These are phyloP conservation scores for Sphenodon punctatus DNA, from an alignment of 2,797 vertebrate genomes.

Conservation along the genomic window DNA sequence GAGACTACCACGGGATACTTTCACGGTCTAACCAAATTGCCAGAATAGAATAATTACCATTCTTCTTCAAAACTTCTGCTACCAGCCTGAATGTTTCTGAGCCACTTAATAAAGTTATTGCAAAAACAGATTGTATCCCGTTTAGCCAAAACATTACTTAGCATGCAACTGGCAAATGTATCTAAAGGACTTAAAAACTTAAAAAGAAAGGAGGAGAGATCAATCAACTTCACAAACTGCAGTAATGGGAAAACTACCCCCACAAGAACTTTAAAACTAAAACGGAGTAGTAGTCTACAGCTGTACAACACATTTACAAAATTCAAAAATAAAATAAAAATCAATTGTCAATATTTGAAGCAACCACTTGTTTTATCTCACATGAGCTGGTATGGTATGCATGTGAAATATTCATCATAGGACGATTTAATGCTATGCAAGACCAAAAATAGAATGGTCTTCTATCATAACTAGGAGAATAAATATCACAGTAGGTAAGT, in stretches of 20 bases:
- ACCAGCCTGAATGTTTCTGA: neutral
- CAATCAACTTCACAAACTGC: neutral
- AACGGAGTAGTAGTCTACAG: neutral
- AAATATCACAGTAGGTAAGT: too few relatives aligned
- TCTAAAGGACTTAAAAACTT: neutral
- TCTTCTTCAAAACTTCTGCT: neutral
- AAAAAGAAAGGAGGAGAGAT: slow-evolving; percentile 7
- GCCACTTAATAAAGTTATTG: rapidly evolving
- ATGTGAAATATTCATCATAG: neutral
- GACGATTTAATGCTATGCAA: neutral
- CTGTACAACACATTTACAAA: neutral
- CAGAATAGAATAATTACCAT: neutral
- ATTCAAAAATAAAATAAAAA: too few relatives aligned
- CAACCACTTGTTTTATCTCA: neutral
- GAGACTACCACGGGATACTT: neutral
- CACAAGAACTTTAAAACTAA: slow-evolving; percentile 13
- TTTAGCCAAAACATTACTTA: neutral
- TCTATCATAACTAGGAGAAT: slow-evolving; percentile 5
- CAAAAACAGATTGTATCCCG: neutral
- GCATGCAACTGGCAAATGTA: slow-evolving; percentile 37
- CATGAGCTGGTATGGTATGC: neutral
- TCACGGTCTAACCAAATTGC: neutral
- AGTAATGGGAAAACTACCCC: slow-evolving; percentile 21
- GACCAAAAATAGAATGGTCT: neutral
- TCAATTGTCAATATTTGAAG: neutral